A percentile compares a stretch with the other conserved stretches of the same genome.
phyloP scores from a whole-genome alignment of 2,797 vertebrate genomes.

The Florisuga fusca region DNA sequence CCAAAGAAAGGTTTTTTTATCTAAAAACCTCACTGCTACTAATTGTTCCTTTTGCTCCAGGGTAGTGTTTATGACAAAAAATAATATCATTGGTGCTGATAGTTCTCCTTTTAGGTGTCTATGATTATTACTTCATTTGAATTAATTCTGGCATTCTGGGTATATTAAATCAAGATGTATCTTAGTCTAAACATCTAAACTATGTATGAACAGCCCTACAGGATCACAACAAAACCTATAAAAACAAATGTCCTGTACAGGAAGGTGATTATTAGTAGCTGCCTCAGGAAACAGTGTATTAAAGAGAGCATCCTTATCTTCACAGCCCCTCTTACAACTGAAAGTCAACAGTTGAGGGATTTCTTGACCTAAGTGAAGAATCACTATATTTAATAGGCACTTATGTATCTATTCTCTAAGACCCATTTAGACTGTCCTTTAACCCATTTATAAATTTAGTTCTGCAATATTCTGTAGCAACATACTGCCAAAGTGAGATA shows the following conservation, averaged over 20 bases:
- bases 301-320: not conserved
- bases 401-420: not conserved
- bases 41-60: not conserved
- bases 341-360: not conserved
- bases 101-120: not conserved
- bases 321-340: not conserved
- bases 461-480: not conserved
- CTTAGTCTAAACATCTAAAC: not conserved
- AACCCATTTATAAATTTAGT: not conserved
- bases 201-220: not conserved
- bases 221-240: not conserved
- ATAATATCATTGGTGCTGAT: not conserved
- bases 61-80: not conserved
- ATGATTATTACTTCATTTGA: too few relatives aligned
- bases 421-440: not conserved
- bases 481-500: not conserved
- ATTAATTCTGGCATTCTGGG: not conserved
- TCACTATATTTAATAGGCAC: fast-evolving
- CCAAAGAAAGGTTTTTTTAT: not conserved
- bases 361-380: not conserved
- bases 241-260: not conserved
- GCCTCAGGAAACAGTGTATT: not conserved
- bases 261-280: not conserved
- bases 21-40: not conserved
- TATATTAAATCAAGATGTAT: not conserved